Conservation (phyloP, 1,140 invertebrate genomes). For the Macrocentrus cingulum region DNA sequence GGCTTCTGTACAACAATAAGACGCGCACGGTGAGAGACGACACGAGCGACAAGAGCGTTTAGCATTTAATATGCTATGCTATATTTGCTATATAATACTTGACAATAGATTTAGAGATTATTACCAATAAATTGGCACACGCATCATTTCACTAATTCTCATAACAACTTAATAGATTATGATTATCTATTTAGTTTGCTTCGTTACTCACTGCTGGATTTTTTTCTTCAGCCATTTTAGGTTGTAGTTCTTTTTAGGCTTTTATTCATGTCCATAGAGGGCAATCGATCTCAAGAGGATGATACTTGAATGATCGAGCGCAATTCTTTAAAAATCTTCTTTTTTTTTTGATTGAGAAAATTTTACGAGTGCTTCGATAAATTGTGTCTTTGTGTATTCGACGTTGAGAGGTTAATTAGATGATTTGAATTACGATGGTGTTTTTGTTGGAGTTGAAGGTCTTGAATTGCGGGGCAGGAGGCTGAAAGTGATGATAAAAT, state of each 20-base stretch:
- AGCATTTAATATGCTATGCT: too few species aligned
- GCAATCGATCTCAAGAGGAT: background rate
- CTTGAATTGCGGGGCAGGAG: background rate
- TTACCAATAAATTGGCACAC: constrained; percentile 56
- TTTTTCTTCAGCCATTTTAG: background rate
- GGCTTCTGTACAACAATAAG: background rate
- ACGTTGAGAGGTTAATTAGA: constrained; percentile 1
- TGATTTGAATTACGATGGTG: background rate
- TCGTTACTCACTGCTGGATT: constrained; percentile 42
- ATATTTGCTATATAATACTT: background rate
- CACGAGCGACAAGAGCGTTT: constrained; percentile 16
- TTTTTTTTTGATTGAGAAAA: too few species aligned
- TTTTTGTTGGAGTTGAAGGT: background rate
- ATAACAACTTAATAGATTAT: constrained; percentile 60
- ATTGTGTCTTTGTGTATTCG: background rate
- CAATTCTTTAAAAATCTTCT: background rate
- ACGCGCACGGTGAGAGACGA: constrained; percentile 12
- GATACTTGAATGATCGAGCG: background rate
- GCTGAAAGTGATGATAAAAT: too few species aligned
- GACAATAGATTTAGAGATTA: constrained; percentile 42
- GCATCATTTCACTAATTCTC: constrained; percentile 58
- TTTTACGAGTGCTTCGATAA: too few species aligned
- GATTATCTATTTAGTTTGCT: constrained; percentile 57
- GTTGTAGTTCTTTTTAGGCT: background rate
- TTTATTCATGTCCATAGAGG: background rate